Conservation (phyloP, 2,113 vertebrate species). For the Merops nubicus region DNA sequence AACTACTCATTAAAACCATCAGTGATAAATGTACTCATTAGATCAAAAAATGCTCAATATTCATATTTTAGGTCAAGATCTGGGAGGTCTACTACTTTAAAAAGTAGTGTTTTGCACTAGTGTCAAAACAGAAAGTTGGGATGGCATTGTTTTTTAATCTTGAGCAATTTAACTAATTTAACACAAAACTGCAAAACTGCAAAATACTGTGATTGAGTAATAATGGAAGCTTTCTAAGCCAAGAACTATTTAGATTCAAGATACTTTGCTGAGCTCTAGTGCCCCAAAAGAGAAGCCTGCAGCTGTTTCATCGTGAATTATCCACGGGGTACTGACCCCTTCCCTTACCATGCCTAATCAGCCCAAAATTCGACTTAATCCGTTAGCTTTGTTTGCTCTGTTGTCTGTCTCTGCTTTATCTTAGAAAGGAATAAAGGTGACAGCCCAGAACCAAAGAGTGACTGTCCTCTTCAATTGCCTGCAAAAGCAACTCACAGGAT, state of each 20-base stretch:
- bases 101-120: background rate
- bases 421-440: conserved; percentile 53
- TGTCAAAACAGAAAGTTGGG: background rate
- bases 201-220: background rate
- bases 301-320: conserved; percentile 43
- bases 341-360: conserved; percentile 56
- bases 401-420: conserved; percentile 60
- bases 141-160: background rate
- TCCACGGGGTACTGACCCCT: conserved; percentile 26
- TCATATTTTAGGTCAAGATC: background rate
- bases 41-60: background rate
- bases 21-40: background rate
- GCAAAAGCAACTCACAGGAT: background rate
- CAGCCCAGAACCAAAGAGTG: background rate
- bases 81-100: background rate
- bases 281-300: conserved; percentile 31
- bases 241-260: background rate
- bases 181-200: background rate
- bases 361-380: conserved; percentile 54
- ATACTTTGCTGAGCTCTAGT: conserved; percentile 20
- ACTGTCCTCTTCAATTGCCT: background rate
- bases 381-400: conserved; percentile 55
- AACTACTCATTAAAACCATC: background rate
- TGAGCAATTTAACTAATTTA: background rate
- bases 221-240: background rate